Base-by-base conservation (phyloP, 2,888 invertebrate genomes). In the Pristionchus entomophagus region DNA sequence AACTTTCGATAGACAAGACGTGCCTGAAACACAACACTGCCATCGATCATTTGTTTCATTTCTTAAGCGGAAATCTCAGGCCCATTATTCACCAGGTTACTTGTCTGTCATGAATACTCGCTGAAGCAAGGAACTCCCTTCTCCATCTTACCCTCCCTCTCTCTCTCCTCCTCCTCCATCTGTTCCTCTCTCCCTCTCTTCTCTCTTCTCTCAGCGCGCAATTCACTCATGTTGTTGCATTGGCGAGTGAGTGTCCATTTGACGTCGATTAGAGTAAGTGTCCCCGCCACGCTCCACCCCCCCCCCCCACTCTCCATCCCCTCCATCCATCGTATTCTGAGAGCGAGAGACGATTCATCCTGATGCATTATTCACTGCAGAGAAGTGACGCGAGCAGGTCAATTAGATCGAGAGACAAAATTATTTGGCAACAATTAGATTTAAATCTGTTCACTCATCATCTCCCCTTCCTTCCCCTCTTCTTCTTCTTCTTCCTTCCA, bases 381-480 rank as follows among this genome's bases (percentile, higher is more conserved):
- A 38, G 69, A 65, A 62, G 53, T n/a, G 35, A 56, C 29, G 78
- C 32, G 65, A 65, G 29, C 32, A 65, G 65, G 65, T 35, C 69
- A 41, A 73, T 86, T 78, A 80, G 53, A 49, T 53, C 53, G 51
- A 45, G 14, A 45, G 14, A 45, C 14, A 45, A 45, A 45, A 45
- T 14, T 45, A 45, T 6, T 14, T 45, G 8, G 45, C 14, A 14
- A 10, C 14, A 45, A 6, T 45, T 14, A 10, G 45, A 45, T 45
- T 45, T 14, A 19, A 29, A 69, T 45, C 19, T 17, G 8, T 49
- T 59, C 41, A 29, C 35, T 56, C 41, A 56, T 87, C 83, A 29
- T 82, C 82, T 53, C 85, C 85, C 26, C 45, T 62, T 59, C 83
- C 85, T 22, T 87, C 26, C 35, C 53, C 77, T 56, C 38, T 86